Evolutionary conservation across 92 coral and sea anemone genomes (phyloP).

Genomic region (Anthopleura xanthogrammica): DNA sequence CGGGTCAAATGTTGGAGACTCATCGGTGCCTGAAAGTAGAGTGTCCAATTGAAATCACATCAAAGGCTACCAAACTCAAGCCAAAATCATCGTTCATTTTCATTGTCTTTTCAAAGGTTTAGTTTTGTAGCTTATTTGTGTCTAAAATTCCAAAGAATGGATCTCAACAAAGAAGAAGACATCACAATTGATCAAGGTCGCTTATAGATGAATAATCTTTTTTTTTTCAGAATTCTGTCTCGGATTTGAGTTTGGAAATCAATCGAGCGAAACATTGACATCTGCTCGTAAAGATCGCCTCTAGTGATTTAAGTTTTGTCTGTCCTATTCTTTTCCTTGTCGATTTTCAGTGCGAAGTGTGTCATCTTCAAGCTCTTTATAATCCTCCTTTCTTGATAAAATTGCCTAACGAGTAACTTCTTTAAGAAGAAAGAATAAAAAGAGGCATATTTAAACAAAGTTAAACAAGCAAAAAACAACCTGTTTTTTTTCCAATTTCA

Average conservation of each 20-base stretch:
- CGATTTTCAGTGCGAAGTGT: neutral
- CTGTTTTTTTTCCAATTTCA: too few relatives aligned
- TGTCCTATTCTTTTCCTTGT: neutral
- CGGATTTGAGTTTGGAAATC: neutral
- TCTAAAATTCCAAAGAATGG: slow-evolving; percentile 45
- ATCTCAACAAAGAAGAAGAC: slow-evolving; percentile 40
- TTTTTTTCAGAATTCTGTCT: neutral
- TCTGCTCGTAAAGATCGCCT: neutral
- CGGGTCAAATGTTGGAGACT: slow-evolving; percentile 15
- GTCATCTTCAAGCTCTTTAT: too few relatives aligned
- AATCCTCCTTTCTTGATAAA: too few relatives aligned
- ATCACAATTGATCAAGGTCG: slow-evolving; percentile 25
- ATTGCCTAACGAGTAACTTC: too few relatives aligned
- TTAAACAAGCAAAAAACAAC: too few relatives aligned
- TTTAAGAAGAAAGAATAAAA: too few relatives aligned
- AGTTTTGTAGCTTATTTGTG: slow-evolving; percentile 35
- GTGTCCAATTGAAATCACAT: slow-evolving; percentile 2
- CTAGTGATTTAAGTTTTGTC: neutral
- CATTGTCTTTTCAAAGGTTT: slow-evolving; percentile 7
- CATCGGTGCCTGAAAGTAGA: slow-evolving; percentile 1
- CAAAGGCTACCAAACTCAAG: slow-evolving; percentile 1
- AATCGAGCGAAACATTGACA: neutral
- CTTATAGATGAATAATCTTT: neutral
- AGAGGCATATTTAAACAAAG: too few relatives aligned
- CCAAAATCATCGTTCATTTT: neutral